These are phyloP conservation scores for Tetranychus urticae DNA, from an alignment of 1,140 invertebrate species.

Conservation along the genomic window DNA sequence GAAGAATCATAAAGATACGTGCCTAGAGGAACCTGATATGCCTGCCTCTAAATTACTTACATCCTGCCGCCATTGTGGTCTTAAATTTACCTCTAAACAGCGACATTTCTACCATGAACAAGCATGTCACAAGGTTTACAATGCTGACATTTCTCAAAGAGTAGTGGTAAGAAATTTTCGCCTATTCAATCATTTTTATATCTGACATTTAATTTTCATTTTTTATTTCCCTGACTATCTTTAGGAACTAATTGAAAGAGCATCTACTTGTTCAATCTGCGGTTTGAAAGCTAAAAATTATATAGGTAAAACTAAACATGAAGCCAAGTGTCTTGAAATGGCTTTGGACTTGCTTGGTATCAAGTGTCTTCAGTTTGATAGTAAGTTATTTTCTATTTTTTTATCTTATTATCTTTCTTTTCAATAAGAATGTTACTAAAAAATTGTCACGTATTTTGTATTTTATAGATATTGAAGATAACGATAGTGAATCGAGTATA, in stretches of 20 bases:
- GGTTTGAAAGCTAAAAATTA: background rate
- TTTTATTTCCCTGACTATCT: background rate
- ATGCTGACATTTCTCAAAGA: background rate
- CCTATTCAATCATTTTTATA: background rate
- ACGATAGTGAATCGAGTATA: too few relatives aligned
- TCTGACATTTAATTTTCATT: background rate
- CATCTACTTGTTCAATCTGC: background rate
- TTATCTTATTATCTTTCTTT: background rate
- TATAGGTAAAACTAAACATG: background rate
- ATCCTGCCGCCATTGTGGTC: constrained; percentile 13
- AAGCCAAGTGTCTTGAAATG: background rate
- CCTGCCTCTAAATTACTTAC: background rate
- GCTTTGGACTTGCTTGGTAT: background rate
- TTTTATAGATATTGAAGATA: background rate
- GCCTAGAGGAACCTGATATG: background rate
- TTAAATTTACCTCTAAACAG: constrained; percentile 16
- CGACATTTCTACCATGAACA: constrained; percentile 8
- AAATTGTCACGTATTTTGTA: background rate
- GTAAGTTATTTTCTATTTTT: background rate
- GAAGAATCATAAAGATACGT: background rate
- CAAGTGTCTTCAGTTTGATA: background rate
- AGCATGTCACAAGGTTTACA: constrained; percentile 1
- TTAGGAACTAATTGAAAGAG: background rate
- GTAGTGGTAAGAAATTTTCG: background rate
- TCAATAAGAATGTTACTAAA: background rate